Evolutionary conservation across 2,888 invertebrate genomes (phyloP).

Genomic region (Therioaphis trifolii): DNA sequence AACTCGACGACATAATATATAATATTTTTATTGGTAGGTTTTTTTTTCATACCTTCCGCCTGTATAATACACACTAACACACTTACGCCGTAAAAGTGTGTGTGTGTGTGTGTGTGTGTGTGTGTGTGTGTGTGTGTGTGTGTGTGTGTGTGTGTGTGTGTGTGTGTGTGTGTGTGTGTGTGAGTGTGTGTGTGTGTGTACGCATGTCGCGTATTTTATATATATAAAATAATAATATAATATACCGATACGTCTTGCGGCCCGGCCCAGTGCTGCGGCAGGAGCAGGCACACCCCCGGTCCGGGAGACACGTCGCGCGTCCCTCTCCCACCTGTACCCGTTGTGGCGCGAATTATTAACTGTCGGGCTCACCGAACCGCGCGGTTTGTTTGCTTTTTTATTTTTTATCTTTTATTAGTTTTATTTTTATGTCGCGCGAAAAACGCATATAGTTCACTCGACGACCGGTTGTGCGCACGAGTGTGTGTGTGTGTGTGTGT

Average conservation of each 20-base stretch:
- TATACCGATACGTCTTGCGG: background rate
- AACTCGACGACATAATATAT: background rate
- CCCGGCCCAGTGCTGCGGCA: background rate
- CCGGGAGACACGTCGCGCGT: background rate
- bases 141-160: no score
- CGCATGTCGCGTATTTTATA: background rate
- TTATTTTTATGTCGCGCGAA: slow-evolving; percentile 1
- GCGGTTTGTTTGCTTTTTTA: slow-evolving; percentile 5
- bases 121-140: no score
- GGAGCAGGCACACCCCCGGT: background rate
- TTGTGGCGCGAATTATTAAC: slow-evolving; percentile 21
- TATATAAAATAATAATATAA: background rate
- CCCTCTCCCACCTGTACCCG: background rate
- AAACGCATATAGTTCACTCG: background rate
- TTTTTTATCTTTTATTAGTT: background rate
- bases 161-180: no score
- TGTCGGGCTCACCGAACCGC: slow-evolving; percentile 26
- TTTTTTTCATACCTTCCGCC: slow-evolving; percentile 11
- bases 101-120: no score
- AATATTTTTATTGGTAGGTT: slow-evolving; percentile 49
- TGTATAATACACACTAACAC: background rate
- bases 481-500: no score
- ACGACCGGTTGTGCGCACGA: slow-evolving; percentile 24
- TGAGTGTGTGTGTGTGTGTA: no score
- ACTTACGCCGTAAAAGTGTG: no score